Evolutionary conservation across 1,140 invertebrate genomes (phyloP).

Genomic region (Dreissena polymorpha): DNA sequence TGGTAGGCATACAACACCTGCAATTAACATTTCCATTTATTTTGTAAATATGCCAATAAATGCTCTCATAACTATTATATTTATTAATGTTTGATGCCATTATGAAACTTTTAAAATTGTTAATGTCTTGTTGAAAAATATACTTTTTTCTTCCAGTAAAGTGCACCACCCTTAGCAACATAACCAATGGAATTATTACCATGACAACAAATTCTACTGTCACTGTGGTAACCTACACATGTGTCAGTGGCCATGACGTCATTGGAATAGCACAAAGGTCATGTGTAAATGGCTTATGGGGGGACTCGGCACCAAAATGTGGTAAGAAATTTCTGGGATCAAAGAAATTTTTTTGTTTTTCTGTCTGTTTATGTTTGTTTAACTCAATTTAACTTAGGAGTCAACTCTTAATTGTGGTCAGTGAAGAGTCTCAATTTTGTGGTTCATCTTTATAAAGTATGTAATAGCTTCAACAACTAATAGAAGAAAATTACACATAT

Average conservation of each 20-base stretch:
- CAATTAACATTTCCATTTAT: neutral
- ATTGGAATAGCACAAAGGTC: neutral
- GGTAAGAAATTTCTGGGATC: constrained; percentile 11
- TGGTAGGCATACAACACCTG: constrained; percentile 5
- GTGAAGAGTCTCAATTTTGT: too few relatives aligned
- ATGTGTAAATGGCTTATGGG: constrained; percentile 29
- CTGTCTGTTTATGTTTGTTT: too few relatives aligned
- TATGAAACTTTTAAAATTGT: too few relatives aligned
- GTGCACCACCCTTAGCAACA: constrained; percentile 6
- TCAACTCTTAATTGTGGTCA: too few relatives aligned
- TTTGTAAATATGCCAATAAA: too few relatives aligned
- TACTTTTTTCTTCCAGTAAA: constrained; percentile 24
- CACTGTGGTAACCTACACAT: constrained; percentile 16
- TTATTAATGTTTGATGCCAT: neutral
- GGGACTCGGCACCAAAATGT: constrained; percentile 12
- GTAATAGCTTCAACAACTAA: too few relatives aligned
- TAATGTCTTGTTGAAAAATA: neutral
- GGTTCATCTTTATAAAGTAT: too few relatives aligned
- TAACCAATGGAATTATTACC: constrained; percentile 13
- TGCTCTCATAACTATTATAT: neutral
- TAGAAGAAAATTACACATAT: too few relatives aligned
- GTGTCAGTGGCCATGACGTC: constrained; percentile 18
- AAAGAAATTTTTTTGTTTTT: too few relatives aligned
- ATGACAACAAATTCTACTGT: constrained; percentile 32
- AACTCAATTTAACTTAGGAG: too few relatives aligned